phyloP scores from a whole-genome alignment of 2,797 vertebrate species.

The Nannoperca australis region DNA sequence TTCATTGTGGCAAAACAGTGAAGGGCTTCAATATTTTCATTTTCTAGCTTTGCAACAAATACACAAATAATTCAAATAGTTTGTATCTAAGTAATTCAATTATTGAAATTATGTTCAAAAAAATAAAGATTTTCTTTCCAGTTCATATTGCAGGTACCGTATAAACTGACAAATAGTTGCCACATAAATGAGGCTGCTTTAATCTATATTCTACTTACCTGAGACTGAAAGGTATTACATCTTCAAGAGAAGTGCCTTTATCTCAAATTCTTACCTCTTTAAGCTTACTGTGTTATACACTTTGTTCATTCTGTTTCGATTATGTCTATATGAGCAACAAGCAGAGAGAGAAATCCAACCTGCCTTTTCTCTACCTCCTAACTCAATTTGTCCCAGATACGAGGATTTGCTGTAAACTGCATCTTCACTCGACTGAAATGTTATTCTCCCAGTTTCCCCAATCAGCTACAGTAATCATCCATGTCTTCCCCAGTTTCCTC shows the following conservation, averaged over 20 bases:
- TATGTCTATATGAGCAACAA: constrained; percentile 19
- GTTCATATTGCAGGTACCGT: constrained; percentile 20
- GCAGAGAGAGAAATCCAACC: constrained; percentile 18
- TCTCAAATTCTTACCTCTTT: constrained; percentile 22
- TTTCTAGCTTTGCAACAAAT: constrained; percentile 34
- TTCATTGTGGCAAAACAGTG: constrained; percentile 32
- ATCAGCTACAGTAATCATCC: constrained; percentile 7
- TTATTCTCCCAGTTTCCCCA: constrained; percentile 16
- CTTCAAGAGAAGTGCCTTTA: constrained; percentile 35
- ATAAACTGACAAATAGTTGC: constrained; percentile 46
- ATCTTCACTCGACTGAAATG: constrained; percentile 7
- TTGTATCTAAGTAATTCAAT: constrained; percentile 38
- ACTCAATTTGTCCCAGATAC: constrained; percentile 19
- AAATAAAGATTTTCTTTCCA: constrained; percentile 34
- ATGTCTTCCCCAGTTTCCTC: constrained; percentile 4
- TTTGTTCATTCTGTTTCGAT: constrained; percentile 13
- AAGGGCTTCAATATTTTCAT: constrained; percentile 52
- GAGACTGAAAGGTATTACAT: constrained; percentile 32
- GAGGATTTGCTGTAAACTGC: constrained; percentile 7
- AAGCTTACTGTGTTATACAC: constrained; percentile 3
- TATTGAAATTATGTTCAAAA: constrained; percentile 46
- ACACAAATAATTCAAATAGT: constrained; percentile 40
- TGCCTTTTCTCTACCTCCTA: constrained; percentile 9
- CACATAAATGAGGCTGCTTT: constrained; percentile 46
- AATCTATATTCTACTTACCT: constrained; percentile 50